These are phyloP conservation scores for Agapetus fuscipes DNA, from an alignment of 2,888 invertebrate species.

Conservation along the genomic window DNA sequence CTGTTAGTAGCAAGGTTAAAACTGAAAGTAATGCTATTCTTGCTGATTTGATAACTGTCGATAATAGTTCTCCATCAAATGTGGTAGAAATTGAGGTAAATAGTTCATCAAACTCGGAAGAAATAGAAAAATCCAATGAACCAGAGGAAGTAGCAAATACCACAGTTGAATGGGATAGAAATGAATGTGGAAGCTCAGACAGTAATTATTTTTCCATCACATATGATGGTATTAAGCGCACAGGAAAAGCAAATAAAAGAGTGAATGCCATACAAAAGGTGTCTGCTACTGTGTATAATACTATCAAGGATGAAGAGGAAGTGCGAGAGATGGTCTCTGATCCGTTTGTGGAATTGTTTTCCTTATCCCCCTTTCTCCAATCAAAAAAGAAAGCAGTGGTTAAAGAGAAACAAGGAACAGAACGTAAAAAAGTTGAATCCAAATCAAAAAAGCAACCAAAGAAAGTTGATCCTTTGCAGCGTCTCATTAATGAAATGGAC, in stretches of 20 bases:
- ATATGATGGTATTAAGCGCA: too few species aligned
- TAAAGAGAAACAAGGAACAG: neutral
- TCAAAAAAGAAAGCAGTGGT: constrained; percentile 1
- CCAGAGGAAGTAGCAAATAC: too few species aligned
- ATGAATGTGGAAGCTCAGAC: neutral
- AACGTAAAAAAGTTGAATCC: neutral
- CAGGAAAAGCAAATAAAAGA: constrained; percentile 32
- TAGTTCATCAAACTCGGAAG: too few species aligned
- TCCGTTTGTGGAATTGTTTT: constrained; percentile 26
- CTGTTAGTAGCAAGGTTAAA: too few species aligned
- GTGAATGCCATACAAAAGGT: too few species aligned
- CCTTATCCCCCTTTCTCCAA: neutral
- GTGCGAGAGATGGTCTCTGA: constrained; percentile 29
- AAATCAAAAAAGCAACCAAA: neutral
- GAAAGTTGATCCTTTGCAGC: too few species aligned
- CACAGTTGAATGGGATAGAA: neutral
- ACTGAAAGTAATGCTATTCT: too few species aligned
- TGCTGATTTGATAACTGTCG: too few species aligned
- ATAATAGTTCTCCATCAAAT: too few species aligned
- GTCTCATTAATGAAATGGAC: too few species aligned
- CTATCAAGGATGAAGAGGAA: constrained; percentile 27
- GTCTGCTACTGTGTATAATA: constrained; percentile 27
- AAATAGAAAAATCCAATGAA: too few species aligned
- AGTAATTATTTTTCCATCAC: neutral
- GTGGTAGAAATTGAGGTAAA: too few species aligned